Conservation (phyloP, 2,113 vertebrate genomes). For the Genyomyrus donnyi region DNA sequence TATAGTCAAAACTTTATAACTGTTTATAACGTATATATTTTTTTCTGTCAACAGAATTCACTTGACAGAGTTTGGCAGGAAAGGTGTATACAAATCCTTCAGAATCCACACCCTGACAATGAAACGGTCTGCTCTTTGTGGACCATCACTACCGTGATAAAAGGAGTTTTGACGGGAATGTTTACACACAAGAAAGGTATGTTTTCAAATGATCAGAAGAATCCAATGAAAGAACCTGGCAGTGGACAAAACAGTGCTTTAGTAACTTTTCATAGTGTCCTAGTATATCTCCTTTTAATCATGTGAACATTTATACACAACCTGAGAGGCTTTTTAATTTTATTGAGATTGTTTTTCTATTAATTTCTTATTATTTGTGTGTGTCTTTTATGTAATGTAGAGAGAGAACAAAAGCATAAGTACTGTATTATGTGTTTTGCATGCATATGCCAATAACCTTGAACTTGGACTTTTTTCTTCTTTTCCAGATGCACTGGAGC, state of each 20-base stretch:
- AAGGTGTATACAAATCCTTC: constrained; percentile 56
- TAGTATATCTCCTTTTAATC: neutral
- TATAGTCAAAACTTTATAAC: neutral
- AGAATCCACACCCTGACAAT: neutral
- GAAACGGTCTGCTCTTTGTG: constrained; percentile 58
- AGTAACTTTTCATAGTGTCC: neutral
- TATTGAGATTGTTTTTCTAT: too few species aligned
- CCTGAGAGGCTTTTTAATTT: neutral
- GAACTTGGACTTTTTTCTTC: constrained; percentile 25
- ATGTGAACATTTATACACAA: neutral
- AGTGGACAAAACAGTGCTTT: neutral
- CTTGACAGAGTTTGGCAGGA: constrained; percentile 61
- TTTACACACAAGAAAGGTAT: constrained; percentile 46
- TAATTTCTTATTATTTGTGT: neutral
- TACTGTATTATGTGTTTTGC: too few species aligned
- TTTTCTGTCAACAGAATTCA: constrained; percentile 42
- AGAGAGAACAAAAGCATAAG: too few species aligned
- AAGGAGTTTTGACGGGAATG: constrained; percentile 57
- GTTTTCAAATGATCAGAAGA: constrained; percentile 2
- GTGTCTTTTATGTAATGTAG: too few species aligned
- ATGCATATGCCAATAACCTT: neutral
- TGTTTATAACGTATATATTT: neutral
- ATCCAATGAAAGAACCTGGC: neutral
- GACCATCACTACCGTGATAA: constrained; percentile 58
- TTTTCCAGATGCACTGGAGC: constrained; percentile 53